Conservation (phyloP, 2,797 vertebrate species). For the Triplophysa bombifrons region DNA sequence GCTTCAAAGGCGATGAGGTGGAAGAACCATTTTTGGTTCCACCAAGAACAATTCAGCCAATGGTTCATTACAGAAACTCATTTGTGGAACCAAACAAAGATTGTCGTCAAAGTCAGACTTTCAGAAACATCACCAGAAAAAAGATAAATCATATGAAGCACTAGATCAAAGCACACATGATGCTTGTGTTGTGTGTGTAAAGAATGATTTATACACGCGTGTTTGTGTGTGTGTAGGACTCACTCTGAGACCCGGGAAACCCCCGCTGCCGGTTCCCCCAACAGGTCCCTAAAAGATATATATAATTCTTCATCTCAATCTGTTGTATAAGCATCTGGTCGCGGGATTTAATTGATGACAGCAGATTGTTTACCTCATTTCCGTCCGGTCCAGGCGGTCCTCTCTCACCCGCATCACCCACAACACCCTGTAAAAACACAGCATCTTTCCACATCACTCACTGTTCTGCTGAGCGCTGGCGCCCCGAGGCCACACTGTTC, state of each 20-base stretch:
- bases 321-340: background rate
- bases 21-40: too few relatives aligned
- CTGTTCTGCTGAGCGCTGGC: background rate
- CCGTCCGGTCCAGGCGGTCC: slow-evolving; percentile 90
- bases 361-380: slow-evolving; percentile 80
- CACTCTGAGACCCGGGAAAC: slow-evolving; percentile 94
- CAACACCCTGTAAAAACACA: slow-evolving; percentile 79
- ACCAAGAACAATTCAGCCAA: too few relatives aligned
- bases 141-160: too few relatives aligned
- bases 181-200: background rate
- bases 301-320: background rate
- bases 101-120: too few relatives aligned
- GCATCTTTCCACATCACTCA: background rate
- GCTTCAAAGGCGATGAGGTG: too few relatives aligned
- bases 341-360: background rate
- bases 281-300: slow-evolving; percentile 81
- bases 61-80: too few relatives aligned
- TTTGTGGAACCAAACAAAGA: too few relatives aligned
- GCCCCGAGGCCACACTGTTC: background rate
- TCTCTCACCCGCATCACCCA: slow-evolving; percentile 87
- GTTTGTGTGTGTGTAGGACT: slow-evolving; percentile 72
- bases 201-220: background rate
- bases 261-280: slow-evolving; percentile 86
- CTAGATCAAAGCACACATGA: too few relatives aligned
- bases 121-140: too few relatives aligned